Conservation (phyloP, 2,888 invertebrate genomes). For the Altica lythri region DNA sequence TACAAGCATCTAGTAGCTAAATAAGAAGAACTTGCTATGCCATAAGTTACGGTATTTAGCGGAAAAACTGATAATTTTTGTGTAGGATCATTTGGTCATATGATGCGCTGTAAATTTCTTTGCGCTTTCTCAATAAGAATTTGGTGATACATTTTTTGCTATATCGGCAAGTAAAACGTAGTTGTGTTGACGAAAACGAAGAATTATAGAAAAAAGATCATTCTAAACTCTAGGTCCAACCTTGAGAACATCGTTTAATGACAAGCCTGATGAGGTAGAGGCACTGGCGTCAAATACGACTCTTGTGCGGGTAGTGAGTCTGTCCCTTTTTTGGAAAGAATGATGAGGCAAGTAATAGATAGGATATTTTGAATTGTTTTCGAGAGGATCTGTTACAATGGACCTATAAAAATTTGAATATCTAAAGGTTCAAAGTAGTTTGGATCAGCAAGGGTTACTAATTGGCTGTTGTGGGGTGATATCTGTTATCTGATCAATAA, state of each 20-base stretch:
- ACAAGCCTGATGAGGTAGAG: conserved; percentile 27
- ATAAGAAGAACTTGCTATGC: conserved; percentile 21
- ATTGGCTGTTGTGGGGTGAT: conserved; percentile 16
- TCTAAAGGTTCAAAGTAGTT: conserved; percentile 10
- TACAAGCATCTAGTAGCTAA: conserved; percentile 26
- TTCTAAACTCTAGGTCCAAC: conserved; percentile 37
- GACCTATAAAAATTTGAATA: conserved; percentile 24
- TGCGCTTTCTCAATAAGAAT: conserved; percentile 1
- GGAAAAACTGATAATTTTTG: conserved; percentile 1
- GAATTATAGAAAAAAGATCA: conserved; percentile 36
- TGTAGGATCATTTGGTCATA: conserved; percentile 11
- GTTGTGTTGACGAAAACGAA: conserved; percentile 32
- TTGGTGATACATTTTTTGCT: conserved; percentile 19
- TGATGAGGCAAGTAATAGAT: conserved; percentile 40
- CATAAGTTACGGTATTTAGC: conserved; percentile 24
- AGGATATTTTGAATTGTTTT: neutral
- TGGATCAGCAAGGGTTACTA: conserved; percentile 27
- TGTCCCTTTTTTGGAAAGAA: conserved; percentile 36
- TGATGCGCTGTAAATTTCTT: conserved; percentile 14
- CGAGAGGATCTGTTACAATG: neutral
- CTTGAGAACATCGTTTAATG: conserved; percentile 36
- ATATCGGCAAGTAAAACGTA: conserved; percentile 18
- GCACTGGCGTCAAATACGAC: conserved; percentile 42
- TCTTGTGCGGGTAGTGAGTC: conserved; percentile 40
- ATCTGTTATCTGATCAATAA: conserved; percentile 25